phyloP scores from a whole-genome alignment of 2,113 vertebrate species.

The Cairina moschata region DNA sequence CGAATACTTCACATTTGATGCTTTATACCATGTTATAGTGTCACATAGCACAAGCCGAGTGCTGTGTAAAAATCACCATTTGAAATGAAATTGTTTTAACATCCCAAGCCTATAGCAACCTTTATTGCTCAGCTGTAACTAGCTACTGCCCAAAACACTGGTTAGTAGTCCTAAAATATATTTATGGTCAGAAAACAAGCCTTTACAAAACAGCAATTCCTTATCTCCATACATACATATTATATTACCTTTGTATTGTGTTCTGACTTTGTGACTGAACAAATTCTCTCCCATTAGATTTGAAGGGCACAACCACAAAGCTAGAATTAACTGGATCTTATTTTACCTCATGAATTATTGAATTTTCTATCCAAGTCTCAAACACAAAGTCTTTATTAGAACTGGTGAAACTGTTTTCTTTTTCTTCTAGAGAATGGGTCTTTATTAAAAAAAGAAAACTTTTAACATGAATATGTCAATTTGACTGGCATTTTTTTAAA shows the following conservation, averaged over 20 bases:
- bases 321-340: neutral
- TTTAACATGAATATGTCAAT: neutral
- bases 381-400: conserved; percentile 9
- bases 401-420: neutral
- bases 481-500: neutral
- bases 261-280: neutral
- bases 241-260: neutral
- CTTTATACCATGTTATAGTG: neutral
- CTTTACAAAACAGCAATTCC: neutral
- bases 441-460: neutral
- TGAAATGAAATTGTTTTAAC: neutral
- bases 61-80: neutral
- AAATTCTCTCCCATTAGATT: neutral
- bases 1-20: neutral
- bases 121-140: neutral
- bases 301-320: neutral
- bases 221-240: neutral
- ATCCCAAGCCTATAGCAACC: neutral
- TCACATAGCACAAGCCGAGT: neutral
- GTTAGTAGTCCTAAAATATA: neutral
- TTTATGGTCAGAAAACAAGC: neutral
- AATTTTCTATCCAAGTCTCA: conserved; percentile 16
- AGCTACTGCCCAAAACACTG: neutral
- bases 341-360: conserved; percentile 29
- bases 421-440: neutral